Base-by-base conservation (phyloP, 2,888 invertebrate species). In the Eristalis tenax region DNA sequence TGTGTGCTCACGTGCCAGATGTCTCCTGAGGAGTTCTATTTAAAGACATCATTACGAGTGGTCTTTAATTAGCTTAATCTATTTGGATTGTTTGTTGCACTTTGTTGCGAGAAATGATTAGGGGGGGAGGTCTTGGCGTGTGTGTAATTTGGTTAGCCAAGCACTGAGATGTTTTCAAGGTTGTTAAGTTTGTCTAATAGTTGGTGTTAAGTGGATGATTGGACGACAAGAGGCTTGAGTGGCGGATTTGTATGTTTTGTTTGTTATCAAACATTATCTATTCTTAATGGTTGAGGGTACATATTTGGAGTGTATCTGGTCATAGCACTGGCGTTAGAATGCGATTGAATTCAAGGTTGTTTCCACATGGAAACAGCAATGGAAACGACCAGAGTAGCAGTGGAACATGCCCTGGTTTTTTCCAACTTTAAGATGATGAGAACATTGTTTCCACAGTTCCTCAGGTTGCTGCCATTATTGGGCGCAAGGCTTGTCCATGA, bases 1-100 rank as follows among this genome's bases (percentile, higher is more conserved):
- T 75, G 66, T 73, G 69, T 64, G 59, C 78, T 83, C 82, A 71
- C 78, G 75, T 86, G 82, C 85, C 73, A 57, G 22, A 10, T n/a
- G 43, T 69, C 35, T 38, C 63, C 35, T 15, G 26, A 50, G 22
- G 13, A 18, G 26, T 26, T 43, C 77, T 77, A 77, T 77, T 77
- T 69, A 63, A 26, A 77, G 69, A 63, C 23, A 15, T 23, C 22
- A 59, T 61, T 22, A 38, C 59, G 10, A 59, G 56, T 15, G 38
- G 11, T 63, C 32, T 38, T n/a, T 23, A 22, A 50, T 50, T 50
- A 50, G 50, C 18, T 75, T 28, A 43, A 61, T 68, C 59, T 28
- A 26, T 32, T 56, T 78, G 56, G 13, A 15, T 4, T 32, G 26
- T 70, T 26, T 65, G 70, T 18, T 43, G 50, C 35, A 64, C 70